These are phyloP conservation scores for Amblyjoppa fuscipennis DNA, from an alignment of 2,888 invertebrate species.

Conservation along the genomic window DNA sequence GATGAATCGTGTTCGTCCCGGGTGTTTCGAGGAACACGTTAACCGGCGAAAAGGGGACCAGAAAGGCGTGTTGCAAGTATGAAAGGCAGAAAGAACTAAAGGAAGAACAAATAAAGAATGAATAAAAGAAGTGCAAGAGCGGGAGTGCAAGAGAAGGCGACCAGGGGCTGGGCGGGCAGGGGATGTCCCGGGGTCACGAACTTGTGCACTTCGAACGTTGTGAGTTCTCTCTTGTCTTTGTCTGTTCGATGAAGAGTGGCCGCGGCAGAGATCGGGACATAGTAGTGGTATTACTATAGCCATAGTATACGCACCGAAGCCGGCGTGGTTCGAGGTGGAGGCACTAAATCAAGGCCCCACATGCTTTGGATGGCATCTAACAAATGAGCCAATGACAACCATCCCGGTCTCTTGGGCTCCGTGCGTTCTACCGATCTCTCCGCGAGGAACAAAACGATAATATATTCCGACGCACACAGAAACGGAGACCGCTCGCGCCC, in stretches of 20 bases:
- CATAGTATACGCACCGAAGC: slow-evolving; percentile 58
- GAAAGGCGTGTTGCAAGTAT: slow-evolving; percentile 43
- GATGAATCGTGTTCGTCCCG: slow-evolving; percentile 77
- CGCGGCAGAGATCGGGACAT: slow-evolving; percentile 77
- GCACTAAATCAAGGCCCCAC: slow-evolving; percentile 85
- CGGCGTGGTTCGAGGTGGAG: slow-evolving; percentile 80
- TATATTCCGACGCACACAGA: slow-evolving; percentile 81
- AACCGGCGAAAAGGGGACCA: slow-evolving; percentile 65
- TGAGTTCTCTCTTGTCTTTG: slow-evolving; percentile 78
- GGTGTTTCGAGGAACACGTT: slow-evolving; percentile 74
- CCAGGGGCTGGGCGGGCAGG: slow-evolving; percentile 11
- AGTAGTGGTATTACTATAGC: slow-evolving; percentile 54
- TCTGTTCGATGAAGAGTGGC: slow-evolving; percentile 81
- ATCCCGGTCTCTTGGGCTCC: slow-evolving; percentile 78
- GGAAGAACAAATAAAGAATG: slow-evolving; percentile 61
- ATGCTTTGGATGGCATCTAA: slow-evolving; percentile 85
- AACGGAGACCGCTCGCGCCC: slow-evolving; percentile 29
- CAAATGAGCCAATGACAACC: slow-evolving; percentile 85
- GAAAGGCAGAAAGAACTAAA: slow-evolving; percentile 58
- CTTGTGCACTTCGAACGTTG: slow-evolving; percentile 75
- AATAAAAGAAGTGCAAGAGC: slow-evolving; percentile 12
- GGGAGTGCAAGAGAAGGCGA: slow-evolving; percentile 38
- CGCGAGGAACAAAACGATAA: slow-evolving; percentile 84
- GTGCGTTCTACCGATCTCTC: slow-evolving; percentile 71
- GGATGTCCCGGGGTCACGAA: slow-evolving; percentile 75